phyloP scores from a whole-genome alignment of 1,140 invertebrate species.

The Polyergus mexicanus region DNA sequence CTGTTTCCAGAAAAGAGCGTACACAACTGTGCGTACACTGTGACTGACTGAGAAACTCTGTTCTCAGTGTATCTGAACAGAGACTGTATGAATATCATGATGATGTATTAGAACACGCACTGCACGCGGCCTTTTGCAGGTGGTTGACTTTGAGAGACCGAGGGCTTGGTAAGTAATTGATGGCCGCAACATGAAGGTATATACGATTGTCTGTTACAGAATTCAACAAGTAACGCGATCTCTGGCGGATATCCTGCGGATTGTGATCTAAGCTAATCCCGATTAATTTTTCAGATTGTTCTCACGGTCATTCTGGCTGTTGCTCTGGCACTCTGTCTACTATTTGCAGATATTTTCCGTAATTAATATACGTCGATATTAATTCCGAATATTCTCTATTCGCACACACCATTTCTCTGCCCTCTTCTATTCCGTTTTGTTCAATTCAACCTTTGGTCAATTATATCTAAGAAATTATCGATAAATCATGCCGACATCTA shows the following conservation, averaged over 20 bases:
- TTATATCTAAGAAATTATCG: slow-evolving; percentile 30
- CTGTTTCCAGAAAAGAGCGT: slow-evolving; percentile 85
- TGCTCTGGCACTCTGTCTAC: slow-evolving; percentile 56
- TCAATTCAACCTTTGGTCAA: slow-evolving; percentile 32
- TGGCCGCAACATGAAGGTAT: slow-evolving; percentile 84
- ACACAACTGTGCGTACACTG: slow-evolving; percentile 81
- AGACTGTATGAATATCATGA: slow-evolving; percentile 86
- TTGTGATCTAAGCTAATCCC: slow-evolving; percentile 68
- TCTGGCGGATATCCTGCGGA: not conserved
- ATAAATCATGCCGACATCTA: not conserved
- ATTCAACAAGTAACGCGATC: slow-evolving; percentile 27
- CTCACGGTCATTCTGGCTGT: slow-evolving; percentile 84
- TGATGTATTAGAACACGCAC: slow-evolving; percentile 86
- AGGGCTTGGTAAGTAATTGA: slow-evolving; percentile 85
- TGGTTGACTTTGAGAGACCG: slow-evolving; percentile 78
- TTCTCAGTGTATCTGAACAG: slow-evolving; percentile 83
- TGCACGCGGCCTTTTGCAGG: slow-evolving; percentile 86
- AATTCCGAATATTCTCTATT: slow-evolving; percentile 50
- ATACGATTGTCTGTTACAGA: slow-evolving; percentile 84
- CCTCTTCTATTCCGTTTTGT: not conserved
- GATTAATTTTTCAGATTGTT: slow-evolving; percentile 79
- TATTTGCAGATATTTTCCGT: slow-evolving; percentile 13
- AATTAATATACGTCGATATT: slow-evolving; percentile 17
- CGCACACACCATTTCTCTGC: slow-evolving; percentile 13
- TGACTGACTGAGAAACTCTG: slow-evolving; percentile 83